Evolutionary conservation across 2,113 vertebrate species (phyloP).

Genomic region (Semnornis frantzii): DNA sequence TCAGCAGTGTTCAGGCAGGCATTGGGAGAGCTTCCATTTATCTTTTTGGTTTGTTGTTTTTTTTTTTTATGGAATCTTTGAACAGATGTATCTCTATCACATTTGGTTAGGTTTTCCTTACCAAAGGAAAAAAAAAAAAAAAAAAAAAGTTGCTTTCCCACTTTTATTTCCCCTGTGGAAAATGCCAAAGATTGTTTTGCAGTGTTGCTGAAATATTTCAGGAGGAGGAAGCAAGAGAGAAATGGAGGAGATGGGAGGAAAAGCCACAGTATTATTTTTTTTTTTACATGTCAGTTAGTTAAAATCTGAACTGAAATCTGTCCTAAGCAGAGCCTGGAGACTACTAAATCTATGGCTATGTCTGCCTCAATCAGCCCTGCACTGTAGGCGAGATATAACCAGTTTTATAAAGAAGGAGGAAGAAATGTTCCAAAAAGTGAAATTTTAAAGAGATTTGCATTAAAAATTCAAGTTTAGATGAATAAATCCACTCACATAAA

Average conservation of each 20-base stretch:
- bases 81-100: constrained; percentile 44
- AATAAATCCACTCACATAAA: not conserved
- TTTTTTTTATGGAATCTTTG: not conserved
- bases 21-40: constrained; percentile 37
- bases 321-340: constrained; percentile 37
- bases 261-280: not conserved
- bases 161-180: not conserved
- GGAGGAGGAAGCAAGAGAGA: not conserved
- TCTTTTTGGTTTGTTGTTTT: not conserved
- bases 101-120: constrained; percentile 23
- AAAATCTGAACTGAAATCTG: constrained; percentile 51
- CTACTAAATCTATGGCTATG: not conserved
- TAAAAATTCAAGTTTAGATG: constrained; percentile 53
- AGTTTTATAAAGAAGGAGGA: not conserved
- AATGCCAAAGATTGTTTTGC: constrained; percentile 23
- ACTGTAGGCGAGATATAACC: not conserved
- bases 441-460: constrained; percentile 47
- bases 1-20: constrained; percentile 40
- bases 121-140: not conserved
- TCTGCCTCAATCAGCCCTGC: not conserved
- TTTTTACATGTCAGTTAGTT: constrained; percentile 15
- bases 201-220: constrained; percentile 11
- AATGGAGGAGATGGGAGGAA: not conserved
- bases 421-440: not conserved
- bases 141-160: not conserved